A percentile compares a stretch with the other conserved stretches of the same genome.
Evolutionary conservation across 1,140 invertebrate genomes (phyloP).

Genomic region (Temnothorax longispinosus): DNA sequence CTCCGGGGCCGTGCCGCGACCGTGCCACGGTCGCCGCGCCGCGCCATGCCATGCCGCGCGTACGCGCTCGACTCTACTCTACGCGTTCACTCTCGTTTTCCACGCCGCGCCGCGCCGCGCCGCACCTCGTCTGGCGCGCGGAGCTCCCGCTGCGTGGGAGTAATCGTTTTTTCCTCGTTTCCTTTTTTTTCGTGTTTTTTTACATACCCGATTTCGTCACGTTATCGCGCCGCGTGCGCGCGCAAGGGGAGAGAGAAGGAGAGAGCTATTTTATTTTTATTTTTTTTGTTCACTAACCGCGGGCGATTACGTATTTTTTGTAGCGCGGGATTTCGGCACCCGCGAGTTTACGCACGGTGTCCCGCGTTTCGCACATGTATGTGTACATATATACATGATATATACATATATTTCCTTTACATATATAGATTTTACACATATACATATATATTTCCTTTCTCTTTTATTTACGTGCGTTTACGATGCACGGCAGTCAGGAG

Average conservation of each 20-base stretch:
- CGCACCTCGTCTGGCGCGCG: slow-evolving; percentile 49
- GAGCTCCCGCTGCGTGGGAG: slow-evolving; percentile 27
- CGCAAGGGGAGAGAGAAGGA: background rate
- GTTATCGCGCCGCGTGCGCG: slow-evolving; percentile 27
- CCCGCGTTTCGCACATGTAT: background rate
- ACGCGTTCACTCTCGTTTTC: slow-evolving; percentile 74
- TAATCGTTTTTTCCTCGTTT: slow-evolving; percentile 44
- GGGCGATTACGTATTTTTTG: slow-evolving; percentile 37
- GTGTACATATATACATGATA: too few species aligned
- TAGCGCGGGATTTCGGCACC: slow-evolving; percentile 13
- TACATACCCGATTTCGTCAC: slow-evolving; percentile 40
- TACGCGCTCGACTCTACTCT: slow-evolving; percentile 56
- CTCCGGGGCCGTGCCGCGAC: slow-evolving; percentile 41
- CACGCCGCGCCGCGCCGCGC: slow-evolving; percentile 33
- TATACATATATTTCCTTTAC: background rate
- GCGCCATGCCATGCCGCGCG: slow-evolving; percentile 56
- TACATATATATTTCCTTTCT: background rate
- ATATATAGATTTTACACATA: background rate
- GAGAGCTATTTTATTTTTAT: slow-evolving; percentile 22
- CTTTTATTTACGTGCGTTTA: slow-evolving; percentile 24
- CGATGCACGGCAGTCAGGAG: slow-evolving; percentile 2
- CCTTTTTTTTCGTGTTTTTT: slow-evolving; percentile 20
- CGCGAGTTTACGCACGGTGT: background rate
- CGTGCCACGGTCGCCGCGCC: slow-evolving; percentile 59
- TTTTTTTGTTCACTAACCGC: slow-evolving; percentile 46